A percentile compares a stretch with the other conserved stretches of the same genome.
Conservation (phyloP, 2,113 vertebrate species). For the Passerina amoena region DNA sequence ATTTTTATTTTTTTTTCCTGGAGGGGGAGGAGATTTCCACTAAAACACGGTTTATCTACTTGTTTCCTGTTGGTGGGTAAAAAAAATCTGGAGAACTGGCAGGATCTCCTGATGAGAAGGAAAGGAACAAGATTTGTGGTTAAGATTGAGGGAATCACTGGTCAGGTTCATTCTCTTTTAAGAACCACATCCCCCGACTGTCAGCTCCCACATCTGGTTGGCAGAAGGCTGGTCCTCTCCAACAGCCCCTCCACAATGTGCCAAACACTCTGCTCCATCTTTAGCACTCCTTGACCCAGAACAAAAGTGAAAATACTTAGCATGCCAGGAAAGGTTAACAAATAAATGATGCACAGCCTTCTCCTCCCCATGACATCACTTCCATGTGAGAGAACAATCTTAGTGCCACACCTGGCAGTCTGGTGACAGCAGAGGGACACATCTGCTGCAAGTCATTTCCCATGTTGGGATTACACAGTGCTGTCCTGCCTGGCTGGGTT, state of each 20-base stretch:
- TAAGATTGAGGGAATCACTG: neutral
- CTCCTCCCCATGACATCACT: neutral
- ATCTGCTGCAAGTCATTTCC: neutral
- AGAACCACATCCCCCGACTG: fast-evolving
- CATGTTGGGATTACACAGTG: neutral
- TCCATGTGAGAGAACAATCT: neutral
- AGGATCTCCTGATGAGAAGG: neutral
- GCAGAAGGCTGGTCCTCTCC: constrained; percentile 43
- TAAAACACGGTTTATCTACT: neutral
- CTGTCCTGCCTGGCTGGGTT: neutral
- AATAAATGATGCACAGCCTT: neutral
- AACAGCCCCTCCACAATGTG: neutral
- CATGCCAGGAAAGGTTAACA: constrained; percentile 12
- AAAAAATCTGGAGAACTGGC: neutral
- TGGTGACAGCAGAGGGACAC: neutral
- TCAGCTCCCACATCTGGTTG: constrained; percentile 33
- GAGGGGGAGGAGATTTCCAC: neutral
- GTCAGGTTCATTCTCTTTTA: neutral
- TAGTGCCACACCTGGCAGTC: neutral
- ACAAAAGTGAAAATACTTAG: constrained; percentile 56
- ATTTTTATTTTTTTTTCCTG: neutral
- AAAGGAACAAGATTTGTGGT: constrained; percentile 8
- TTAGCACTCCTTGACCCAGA: constrained; percentile 31
- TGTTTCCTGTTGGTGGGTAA: neutral
- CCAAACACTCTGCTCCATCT: constrained; percentile 34